Conservation (phyloP, 1,140 invertebrate genomes). For the Drosophila grimshawi region DNA sequence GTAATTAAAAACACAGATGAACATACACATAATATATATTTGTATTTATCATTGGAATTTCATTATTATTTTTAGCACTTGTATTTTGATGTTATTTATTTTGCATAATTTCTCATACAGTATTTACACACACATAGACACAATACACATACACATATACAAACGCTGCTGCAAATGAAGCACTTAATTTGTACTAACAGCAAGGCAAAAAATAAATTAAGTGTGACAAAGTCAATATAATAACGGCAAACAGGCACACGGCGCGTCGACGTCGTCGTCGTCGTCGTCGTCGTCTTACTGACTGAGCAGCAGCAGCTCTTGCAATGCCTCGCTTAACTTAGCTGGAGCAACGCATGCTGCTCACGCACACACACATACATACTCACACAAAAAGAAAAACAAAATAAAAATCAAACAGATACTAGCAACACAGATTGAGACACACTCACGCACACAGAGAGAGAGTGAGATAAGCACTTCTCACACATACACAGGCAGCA, state of each 20-base stretch:
- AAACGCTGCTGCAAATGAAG: conserved; percentile 15
- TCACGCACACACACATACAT: conserved; percentile 41
- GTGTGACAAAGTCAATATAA: conserved; percentile 49
- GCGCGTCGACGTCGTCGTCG: conserved; percentile 25
- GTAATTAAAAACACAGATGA: neutral
- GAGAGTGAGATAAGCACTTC: neutral
- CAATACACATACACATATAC: neutral
- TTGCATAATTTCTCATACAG: neutral
- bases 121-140: neutral
- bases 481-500: conserved; percentile 11
- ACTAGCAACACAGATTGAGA: conserved; percentile 34
- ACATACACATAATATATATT: no score
- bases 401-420: conserved; percentile 29
- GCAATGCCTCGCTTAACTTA: conserved; percentile 64
- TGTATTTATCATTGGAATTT: no score
- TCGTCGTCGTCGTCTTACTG: conserved; percentile 48
- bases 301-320: conserved; percentile 65
- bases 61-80: no score
- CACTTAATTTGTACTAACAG: conserved; percentile 41
- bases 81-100: no score
- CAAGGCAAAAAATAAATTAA: conserved; percentile 40
- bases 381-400: neutral
- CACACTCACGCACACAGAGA: conserved; percentile 30
- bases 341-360: conserved; percentile 58
- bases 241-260: conserved; percentile 3